Evolutionary conservation across 2,888 invertebrate genomes (phyloP), one percentile per base, ranked within the genome.

Genomic region (Holacanthella duospinosa): DNA sequence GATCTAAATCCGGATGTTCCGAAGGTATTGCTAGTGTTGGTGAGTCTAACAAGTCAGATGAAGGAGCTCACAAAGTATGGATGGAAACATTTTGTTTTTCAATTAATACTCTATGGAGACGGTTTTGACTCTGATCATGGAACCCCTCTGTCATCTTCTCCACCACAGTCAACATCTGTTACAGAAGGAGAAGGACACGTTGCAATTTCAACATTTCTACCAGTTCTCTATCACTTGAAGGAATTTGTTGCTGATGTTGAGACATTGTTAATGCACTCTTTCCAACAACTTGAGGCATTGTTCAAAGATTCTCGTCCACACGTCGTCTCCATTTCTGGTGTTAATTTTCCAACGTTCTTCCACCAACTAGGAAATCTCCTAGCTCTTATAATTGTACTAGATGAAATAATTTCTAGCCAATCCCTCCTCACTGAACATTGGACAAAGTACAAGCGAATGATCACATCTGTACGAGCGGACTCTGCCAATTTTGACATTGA

Each of bases 231-330:
- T 75, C 80, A 82, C 64, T 77, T 91, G 59, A 83, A 83, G 70
- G 83, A 84, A 73, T 86, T 88, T 77, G 79, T 86, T 0, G 81
- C 81, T 61, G 82, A 89, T 43, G 85, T 86, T 73, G 84, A 87
- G 75, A 83, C 86, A 67, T 84, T 90, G 1, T 81, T 86, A 0
- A 81, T 81, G 62, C 85, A 88, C 76, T 79, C 89, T 19, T 80
- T 91, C 69, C 82, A 82, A 65, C 93, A 93, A 78, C 78, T 92
- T 58, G 83, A 86, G 74, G 85, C 86, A 1, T 80, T 90, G 59
- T 83, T 73, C 44, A 72, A 80, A 80, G 59, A 81, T 81, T 74
- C 80, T 79, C 64, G 73, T 27, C 74, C 74, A 36, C 73, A 77
- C 57, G 76, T 78, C 2, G 76, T 73, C 1, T 53, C 63, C 24